These are phyloP conservation scores for Cyanoramphus novaezelandiae DNA, from an alignment of 2,113 vertebrate genomes.

Conservation along the genomic window DNA sequence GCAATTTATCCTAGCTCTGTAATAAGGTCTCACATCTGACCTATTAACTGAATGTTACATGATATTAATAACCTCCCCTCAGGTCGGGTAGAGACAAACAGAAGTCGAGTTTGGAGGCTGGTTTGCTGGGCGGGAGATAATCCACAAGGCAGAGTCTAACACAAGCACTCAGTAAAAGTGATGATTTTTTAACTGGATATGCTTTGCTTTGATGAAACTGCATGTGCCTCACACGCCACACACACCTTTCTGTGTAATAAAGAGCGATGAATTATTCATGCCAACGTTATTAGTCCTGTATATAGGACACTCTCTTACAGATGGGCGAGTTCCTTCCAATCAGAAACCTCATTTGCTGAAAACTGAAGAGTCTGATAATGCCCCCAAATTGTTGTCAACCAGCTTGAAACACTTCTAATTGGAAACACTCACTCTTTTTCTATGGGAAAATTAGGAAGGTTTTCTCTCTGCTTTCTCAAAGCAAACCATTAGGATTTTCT, in stretches of 20 bases:
- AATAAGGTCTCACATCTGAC: slow-evolving; percentile 64
- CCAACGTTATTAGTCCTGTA: slow-evolving; percentile 32
- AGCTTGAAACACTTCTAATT: slow-evolving; percentile 32
- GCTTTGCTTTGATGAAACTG: slow-evolving; percentile 9
- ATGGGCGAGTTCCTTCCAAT: slow-evolving; percentile 42
- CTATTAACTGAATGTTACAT: slow-evolving; percentile 62
- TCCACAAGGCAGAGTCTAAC: neutral
- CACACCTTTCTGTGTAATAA: neutral
- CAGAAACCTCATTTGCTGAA: slow-evolving; percentile 41
- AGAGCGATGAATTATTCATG: slow-evolving; percentile 55
- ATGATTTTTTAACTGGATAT: neutral
- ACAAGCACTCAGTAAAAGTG: neutral
- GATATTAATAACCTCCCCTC: slow-evolving; percentile 61
- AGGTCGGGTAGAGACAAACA: slow-evolving; percentile 37
- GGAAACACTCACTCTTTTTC: neutral
- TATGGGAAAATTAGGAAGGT: neutral
- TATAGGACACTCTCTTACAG: slow-evolving; percentile 54
- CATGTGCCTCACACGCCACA: neutral
- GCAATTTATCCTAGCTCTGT: slow-evolving; percentile 46
- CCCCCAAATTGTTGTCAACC: slow-evolving; percentile 12
- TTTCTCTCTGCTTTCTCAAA: neutral
- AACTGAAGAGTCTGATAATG: slow-evolving; percentile 33
- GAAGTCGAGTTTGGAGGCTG: neutral
- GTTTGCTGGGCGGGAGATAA: neutral
- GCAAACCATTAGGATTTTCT: neutral